phyloP scores from a whole-genome alignment of 2,888 invertebrate genomes.

The Ditula angustiorana region DNA sequence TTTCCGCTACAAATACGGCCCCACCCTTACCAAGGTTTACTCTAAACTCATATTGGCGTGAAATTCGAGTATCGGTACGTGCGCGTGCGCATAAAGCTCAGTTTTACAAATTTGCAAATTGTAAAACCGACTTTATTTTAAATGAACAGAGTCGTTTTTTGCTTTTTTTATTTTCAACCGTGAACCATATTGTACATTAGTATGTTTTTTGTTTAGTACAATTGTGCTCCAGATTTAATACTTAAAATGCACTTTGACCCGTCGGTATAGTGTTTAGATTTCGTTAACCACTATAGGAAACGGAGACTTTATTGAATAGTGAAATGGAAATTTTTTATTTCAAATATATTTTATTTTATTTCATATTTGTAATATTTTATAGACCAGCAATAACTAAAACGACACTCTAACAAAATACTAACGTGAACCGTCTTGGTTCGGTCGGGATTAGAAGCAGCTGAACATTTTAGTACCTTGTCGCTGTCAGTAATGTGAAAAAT shows the following conservation, averaged over 20 bases:
- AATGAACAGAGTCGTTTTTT: neutral
- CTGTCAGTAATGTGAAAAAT: too few relatives aligned
- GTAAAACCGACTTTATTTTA: neutral
- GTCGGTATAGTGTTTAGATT: neutral
- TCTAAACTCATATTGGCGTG: constrained; percentile 60
- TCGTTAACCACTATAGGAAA: neutral
- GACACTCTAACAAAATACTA: too few relatives aligned
- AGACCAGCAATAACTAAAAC: too few relatives aligned
- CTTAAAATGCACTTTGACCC: constrained; percentile 14
- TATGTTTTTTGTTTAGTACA: neutral
- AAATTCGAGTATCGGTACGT: constrained; percentile 53
- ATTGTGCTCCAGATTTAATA: constrained; percentile 12
- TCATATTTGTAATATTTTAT: too few relatives aligned
- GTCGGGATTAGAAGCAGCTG: too few relatives aligned
- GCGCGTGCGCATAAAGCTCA: neutral
- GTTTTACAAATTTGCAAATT: neutral
- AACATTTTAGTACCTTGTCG: too few relatives aligned
- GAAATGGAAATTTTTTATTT: too few relatives aligned
- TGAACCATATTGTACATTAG: neutral
- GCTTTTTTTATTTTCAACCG: neutral
- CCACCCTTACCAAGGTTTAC: constrained; percentile 45
- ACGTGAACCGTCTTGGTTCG: too few relatives aligned
- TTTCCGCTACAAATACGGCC: constrained; percentile 25
- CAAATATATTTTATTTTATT: too few relatives aligned
- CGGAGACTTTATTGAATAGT: neutral